These are phyloP conservation scores for Mamestra configurata DNA, from an alignment of 1,140 invertebrate species.

Conservation along the genomic window DNA sequence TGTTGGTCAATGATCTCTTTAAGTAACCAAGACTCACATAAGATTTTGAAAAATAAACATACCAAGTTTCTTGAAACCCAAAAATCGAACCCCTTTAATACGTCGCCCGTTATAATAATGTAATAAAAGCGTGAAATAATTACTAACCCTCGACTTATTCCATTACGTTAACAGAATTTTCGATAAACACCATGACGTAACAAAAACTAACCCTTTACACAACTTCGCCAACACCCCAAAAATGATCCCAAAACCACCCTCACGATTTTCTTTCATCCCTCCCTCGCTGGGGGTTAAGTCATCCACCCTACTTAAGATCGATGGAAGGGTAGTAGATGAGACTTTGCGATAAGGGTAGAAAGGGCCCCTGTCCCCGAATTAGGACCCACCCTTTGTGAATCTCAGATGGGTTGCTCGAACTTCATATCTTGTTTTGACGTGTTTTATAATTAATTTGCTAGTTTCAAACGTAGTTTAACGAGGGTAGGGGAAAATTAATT, in stretches of 20 bases:
- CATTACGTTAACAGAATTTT: slow-evolving; percentile 38
- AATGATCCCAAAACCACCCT: slow-evolving; percentile 69
- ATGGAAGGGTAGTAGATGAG: slow-evolving; percentile 79
- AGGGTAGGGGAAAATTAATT: slow-evolving; percentile 77
- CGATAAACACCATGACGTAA: slow-evolving; percentile 71
- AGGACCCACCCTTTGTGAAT: slow-evolving; percentile 81
- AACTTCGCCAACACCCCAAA: slow-evolving; percentile 56
- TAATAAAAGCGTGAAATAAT: slow-evolving; percentile 36
- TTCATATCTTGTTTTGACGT: slow-evolving; percentile 85
- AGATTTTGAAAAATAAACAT: too few relatives aligned
- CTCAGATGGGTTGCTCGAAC: slow-evolving; percentile 80
- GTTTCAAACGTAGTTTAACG: slow-evolving; percentile 84
- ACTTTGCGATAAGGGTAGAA: slow-evolving; percentile 79
- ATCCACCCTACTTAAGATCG: slow-evolving; percentile 86
- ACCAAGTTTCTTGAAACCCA: background rate
- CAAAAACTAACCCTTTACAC: slow-evolving; percentile 81
- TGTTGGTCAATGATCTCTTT: too few relatives aligned
- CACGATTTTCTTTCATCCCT: slow-evolving; percentile 81
- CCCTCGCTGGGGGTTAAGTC: slow-evolving; percentile 77
- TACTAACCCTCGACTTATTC: slow-evolving; percentile 35
- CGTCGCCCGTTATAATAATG: background rate
- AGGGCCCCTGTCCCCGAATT: slow-evolving; percentile 71
- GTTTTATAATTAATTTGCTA: slow-evolving; percentile 87
- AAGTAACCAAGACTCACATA: too few relatives aligned
- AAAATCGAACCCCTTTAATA: background rate